Conservation (phyloP, 92 coral and sea anemone species). For the Nematostella vectensis region DNA sequence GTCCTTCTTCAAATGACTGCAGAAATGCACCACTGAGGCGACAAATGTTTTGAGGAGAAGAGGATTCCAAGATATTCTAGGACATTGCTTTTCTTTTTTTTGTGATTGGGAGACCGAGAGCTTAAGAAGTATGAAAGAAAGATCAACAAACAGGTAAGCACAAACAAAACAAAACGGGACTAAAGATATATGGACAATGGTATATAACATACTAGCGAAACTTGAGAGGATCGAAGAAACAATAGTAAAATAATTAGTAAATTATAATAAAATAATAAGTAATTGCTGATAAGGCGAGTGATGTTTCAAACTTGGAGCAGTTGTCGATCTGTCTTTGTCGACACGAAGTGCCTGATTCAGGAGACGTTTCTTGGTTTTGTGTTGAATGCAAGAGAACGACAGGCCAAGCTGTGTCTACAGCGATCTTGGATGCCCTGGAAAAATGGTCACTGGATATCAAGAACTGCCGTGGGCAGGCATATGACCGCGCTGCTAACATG, state of each 20-base stretch:
- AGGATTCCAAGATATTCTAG: no score
- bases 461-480: constrained; percentile 41
- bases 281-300: constrained; percentile 37
- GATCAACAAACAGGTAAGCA: no score
- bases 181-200: constrained; percentile 12
- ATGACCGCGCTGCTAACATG: constrained; percentile 25
- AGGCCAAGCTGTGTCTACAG: constrained; percentile 21
- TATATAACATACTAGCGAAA: no score
- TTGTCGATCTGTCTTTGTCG: constrained; percentile 20
- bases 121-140: no score
- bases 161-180: no score
- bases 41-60: no score
- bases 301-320: constrained; percentile 38
- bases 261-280: constrained; percentile 9
- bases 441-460: constrained; percentile 25
- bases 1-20: no score
- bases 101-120: no score
- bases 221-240: no score
- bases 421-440: constrained; percentile 23
- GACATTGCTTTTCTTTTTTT: no score
- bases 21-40: no score
- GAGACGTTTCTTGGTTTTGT: constrained; percentile 35
- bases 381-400: constrained; percentile 25
- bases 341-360: constrained; percentile 20
- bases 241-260: constrained; percentile 14